A percentile compares a stretch with the other conserved stretches of the same genome.
Evolutionary conservation across 2,113 vertebrate species (phyloP).

Genomic region (Electrona antarctica): DNA sequence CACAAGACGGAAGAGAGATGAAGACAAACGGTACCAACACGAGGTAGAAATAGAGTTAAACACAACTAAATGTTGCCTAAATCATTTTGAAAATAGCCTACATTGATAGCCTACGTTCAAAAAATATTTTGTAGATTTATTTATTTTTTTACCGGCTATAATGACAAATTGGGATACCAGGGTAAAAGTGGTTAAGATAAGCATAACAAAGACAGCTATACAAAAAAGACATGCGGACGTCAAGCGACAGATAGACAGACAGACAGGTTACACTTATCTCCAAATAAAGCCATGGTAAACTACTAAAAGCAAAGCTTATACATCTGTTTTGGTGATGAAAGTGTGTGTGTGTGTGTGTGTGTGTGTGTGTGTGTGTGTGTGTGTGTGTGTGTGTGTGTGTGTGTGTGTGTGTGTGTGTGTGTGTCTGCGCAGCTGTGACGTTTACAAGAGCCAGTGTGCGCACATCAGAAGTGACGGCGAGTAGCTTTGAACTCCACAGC

Average conservation of each 20-base stretch:
- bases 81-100: too few species aligned
- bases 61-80: too few species aligned
- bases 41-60: slow-evolving; percentile 49
- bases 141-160: too few species aligned
- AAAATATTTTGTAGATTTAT: too few species aligned
- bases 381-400: slow-evolving; percentile 3
- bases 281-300: slow-evolving; percentile 27
- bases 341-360: slow-evolving; percentile 8
- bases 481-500: slow-evolving; percentile 63
- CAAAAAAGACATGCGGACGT: too few species aligned
- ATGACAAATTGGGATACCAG: too few species aligned
- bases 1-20: neutral
- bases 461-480: slow-evolving; percentile 38
- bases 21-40: too few species aligned
- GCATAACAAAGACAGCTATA: neutral
- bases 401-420: slow-evolving; percentile 10
- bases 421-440: neutral
- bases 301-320: slow-evolving; percentile 41
- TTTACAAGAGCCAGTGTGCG: neutral
- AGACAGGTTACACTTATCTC: slow-evolving; percentile 63
- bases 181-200: too few species aligned
- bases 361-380: slow-evolving; percentile 8
- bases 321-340: slow-evolving; percentile 37
- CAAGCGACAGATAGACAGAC: neutral
- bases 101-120: too few species aligned